Evolutionary conservation across 1,140 invertebrate species (phyloP).

Genomic region (Pachypeltis micranthus): DNA sequence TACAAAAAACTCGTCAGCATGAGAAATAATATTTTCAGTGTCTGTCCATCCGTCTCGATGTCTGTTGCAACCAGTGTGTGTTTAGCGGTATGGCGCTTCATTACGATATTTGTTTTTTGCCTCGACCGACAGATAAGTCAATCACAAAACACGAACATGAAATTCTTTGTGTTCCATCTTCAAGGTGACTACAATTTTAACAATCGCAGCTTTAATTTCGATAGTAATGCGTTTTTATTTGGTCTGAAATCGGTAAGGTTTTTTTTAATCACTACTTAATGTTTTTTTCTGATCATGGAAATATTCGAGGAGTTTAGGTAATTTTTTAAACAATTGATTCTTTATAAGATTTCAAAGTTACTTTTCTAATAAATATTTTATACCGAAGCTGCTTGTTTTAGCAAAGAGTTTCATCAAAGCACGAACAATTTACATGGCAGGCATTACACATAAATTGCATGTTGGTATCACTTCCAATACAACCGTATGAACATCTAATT

Average conservation of each 20-base stretch:
- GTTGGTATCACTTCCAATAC: background rate
- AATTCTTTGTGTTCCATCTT: no score
- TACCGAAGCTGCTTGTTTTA: slow-evolving; percentile 18
- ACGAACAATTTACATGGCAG: background rate
- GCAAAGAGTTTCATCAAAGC: slow-evolving; percentile 20
- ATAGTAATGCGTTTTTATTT: no score
- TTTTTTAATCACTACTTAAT: no score
- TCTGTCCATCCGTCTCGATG: slow-evolving; percentile 17
- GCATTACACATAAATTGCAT: background rate
- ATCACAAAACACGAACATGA: no score
- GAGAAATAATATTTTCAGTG: slow-evolving; percentile 5
- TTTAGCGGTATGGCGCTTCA: slow-evolving; percentile 18
- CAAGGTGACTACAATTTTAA: no score
- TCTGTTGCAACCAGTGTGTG: slow-evolving; percentile 19
- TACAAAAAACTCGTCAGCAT: slow-evolving; percentile 33
- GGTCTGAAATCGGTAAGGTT: no score
- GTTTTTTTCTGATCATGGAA: no score
- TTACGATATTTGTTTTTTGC: slow-evolving; percentile 1
- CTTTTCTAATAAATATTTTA: slow-evolving; percentile 9
- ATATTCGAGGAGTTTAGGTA: slow-evolving; percentile 13
- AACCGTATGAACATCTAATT: no score
- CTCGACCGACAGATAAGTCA: no score
- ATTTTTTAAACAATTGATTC: slow-evolving; percentile 5
- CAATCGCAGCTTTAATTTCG: no score
- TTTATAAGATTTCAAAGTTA: slow-evolving; percentile 13